Conservation (phyloP, 1,140 invertebrate genomes). For the Cryptotermes secundus region DNA sequence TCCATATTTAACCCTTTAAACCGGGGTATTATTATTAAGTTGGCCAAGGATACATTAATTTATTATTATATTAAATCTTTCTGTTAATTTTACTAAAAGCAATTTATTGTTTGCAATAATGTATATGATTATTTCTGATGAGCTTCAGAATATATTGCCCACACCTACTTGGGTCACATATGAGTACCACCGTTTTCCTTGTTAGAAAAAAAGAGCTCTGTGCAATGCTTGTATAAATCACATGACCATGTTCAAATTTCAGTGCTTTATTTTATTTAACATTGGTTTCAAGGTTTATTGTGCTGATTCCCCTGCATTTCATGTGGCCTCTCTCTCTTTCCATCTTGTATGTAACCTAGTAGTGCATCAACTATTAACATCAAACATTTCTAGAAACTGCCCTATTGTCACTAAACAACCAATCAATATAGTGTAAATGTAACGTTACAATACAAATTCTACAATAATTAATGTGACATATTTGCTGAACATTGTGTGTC, state of each 20-base stretch:
- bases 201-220: too few relatives aligned
- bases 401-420: background rate
- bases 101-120: too few relatives aligned
- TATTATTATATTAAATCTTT: too few relatives aligned
- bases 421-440: background rate
- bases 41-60: too few relatives aligned
- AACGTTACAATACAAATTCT: slow-evolving; percentile 18
- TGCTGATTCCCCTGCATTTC: background rate
- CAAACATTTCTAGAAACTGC: background rate
- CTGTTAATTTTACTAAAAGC: too few relatives aligned
- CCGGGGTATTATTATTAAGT: too few relatives aligned
- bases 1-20: too few relatives aligned
- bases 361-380: slow-evolving; percentile 11
- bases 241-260: background rate
- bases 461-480: background rate
- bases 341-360: background rate
- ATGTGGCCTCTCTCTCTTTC: slow-evolving; percentile 1
- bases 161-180: too few relatives aligned
- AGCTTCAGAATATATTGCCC: too few relatives aligned
- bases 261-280: background rate
- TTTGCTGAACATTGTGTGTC: background rate
- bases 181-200: too few relatives aligned
- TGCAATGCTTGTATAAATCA: too few relatives aligned
- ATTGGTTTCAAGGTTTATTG: background rate
- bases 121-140: too few relatives aligned